Percentiles rank a stretch among this genome's conserved stretches.
Evolutionary conservation across 2,888 invertebrate species (phyloP).

Genomic region (Xanthia icteritia): DNA sequence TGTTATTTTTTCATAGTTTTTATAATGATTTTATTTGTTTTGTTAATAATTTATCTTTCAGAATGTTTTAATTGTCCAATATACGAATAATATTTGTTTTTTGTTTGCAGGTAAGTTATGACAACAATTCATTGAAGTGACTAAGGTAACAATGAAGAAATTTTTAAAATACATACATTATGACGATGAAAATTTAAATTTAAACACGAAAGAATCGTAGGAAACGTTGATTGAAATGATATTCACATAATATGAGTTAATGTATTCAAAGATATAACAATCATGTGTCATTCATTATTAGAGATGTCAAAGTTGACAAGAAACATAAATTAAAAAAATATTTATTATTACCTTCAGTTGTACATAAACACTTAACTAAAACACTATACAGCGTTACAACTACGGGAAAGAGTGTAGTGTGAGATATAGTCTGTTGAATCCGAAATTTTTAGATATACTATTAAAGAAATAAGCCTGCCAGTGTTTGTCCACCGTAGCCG

Average conservation of each 20-base stretch:
- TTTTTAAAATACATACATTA: slow-evolving; percentile 2
- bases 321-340: too few relatives aligned
- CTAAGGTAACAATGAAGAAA: slow-evolving; percentile 34
- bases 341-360: too few relatives aligned
- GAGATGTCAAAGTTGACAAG: too few relatives aligned
- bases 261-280: slow-evolving; percentile 7
- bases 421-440: too few relatives aligned
- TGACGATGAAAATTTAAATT: not conserved
- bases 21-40: slow-evolving; percentile 1
- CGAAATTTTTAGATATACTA: too few relatives aligned
- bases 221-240: slow-evolving; percentile 8
- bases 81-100: slow-evolving; percentile 25
- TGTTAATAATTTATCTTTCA: not conserved
- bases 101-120: slow-evolving; percentile 57
- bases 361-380: too few relatives aligned
- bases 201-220: not conserved
- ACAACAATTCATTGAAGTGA: not conserved
- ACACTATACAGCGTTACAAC: too few relatives aligned
- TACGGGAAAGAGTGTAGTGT: too few relatives aligned
- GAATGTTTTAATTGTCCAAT: slow-evolving; percentile 2
- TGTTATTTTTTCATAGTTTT: not conserved
- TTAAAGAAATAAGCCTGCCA: too few relatives aligned
- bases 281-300: too few relatives aligned
- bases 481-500: too few relatives aligned
- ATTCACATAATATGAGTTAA: not conserved